phyloP scores from a whole-genome alignment of 2,797 vertebrate genomes.

The Mastacembelus armatus region DNA sequence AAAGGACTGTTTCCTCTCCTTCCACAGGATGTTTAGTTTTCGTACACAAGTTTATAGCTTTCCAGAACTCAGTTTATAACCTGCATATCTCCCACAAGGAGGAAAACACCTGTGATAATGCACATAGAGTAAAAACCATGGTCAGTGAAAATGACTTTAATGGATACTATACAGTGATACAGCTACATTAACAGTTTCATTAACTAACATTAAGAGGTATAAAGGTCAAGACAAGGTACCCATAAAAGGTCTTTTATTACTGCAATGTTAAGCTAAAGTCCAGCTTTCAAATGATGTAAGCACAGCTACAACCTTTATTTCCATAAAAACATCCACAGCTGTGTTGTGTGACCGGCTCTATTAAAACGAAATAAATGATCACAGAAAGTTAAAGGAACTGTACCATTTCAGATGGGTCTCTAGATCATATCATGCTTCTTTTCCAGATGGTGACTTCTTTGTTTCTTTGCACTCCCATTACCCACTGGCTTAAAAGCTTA shows the following conservation, averaged over 20 bases:
- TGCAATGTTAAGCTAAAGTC: neutral
- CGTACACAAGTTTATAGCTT: conserved; percentile 55
- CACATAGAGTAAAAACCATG: conserved; percentile 23
- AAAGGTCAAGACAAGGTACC: conserved; percentile 12
- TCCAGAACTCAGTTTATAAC: conserved; percentile 27
- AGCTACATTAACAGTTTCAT: conserved; percentile 40
- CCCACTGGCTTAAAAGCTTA: too few relatives aligned
- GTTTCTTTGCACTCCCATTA: too few relatives aligned
- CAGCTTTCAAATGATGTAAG: neutral
- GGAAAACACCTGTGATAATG: conserved; percentile 29
- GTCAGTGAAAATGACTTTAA: conserved; percentile 24
- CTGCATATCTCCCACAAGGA: neutral
- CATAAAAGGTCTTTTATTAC: conserved; percentile 14
- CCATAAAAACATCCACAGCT: neutral
- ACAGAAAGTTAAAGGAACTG: too few relatives aligned
- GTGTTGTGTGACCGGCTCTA: neutral
- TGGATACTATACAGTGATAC: conserved; percentile 11
- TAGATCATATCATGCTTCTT: too few relatives aligned
- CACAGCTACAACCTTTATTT: neutral
- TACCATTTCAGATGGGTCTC: too few relatives aligned
- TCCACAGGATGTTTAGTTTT: conserved; percentile 43
- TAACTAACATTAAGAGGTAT: conserved; percentile 11
- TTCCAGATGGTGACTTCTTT: too few relatives aligned
- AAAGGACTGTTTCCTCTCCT: neutral
- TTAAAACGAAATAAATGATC: neutral